Base-by-base conservation (phyloP, 2,888 invertebrate species). In the Spatulosminthurus flaviceps region DNA sequence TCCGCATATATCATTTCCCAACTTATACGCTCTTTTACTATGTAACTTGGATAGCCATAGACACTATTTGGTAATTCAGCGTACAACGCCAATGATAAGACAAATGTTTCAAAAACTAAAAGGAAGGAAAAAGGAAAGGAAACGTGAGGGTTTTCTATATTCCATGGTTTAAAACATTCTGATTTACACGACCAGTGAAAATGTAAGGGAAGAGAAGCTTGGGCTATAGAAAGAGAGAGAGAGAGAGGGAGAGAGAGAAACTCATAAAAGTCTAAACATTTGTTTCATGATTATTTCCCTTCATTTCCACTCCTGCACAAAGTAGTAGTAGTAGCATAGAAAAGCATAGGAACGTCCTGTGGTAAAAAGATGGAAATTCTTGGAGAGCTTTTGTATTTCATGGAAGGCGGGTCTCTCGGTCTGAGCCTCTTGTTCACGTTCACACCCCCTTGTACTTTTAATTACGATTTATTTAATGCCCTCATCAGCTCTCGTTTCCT, bases 361-460 rank as follows among this genome's bases (percentile, higher is more conserved):
- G n/a, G n/a, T n/a, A n/a, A n/a, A n/a, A n/a, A n/a, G n/a, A n/a
- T 34, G 34, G 34, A 34, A 34, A 34, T 34, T 34, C 34, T 9
- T 34, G n/a, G n/a, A n/a, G n/a, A n/a, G n/a, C n/a, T n/a, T n/a
- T n/a, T n/a, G n/a, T n/a, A n/a, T n/a, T n/a, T n/a, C n/a, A n/a
- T n/a, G n/a, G 42, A 16, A 74, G 71, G 71, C 74, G 74, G 64
- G 24, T 11, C 28, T n/a, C n/a, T 42, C 24, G 13, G 69, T 72
- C 29, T 26, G 28, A 67, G 34, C 26, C 28, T n/a, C 29, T 75
- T 75, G 51, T 51, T 51, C 51, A 51, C 51, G 51, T 61, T 75
- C 75, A 78, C 78, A 78, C 78, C 78, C 73, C 72, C 73, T 73
- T 78, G 78, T 78, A 78, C 72, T 78, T 78, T 78, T 78, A 78